These are phyloP conservation scores for Xanthorhoe spadicearia DNA, from an alignment of 2,888 invertebrate species.

Conservation along the genomic window DNA sequence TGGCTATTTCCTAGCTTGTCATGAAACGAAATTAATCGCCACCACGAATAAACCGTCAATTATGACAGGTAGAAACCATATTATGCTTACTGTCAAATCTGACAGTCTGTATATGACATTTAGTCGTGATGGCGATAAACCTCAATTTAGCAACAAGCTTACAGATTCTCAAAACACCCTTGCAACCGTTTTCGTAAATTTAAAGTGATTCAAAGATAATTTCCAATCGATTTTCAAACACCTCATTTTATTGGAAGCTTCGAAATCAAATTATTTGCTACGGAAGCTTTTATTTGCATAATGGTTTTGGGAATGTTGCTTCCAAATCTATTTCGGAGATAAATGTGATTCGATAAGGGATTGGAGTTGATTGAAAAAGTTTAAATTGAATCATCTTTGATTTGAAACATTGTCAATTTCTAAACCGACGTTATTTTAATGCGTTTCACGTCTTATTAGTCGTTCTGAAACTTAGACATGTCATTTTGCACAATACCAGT, in stretches of 20 bases:
- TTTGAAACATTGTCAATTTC: neutral
- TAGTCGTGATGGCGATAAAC: no score
- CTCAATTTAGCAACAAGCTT: no score
- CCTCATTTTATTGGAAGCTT: conserved; percentile 21
- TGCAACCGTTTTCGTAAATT: neutral
- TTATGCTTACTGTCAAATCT: no score
- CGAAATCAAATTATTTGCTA: conserved; percentile 20
- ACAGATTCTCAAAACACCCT: neutral
- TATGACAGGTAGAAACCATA: no score
- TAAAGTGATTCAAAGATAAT: conserved; percentile 18
- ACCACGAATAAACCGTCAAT: no score
- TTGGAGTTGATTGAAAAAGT: conserved; percentile 8
- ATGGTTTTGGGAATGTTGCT: conserved; percentile 18
- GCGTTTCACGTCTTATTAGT: no score
- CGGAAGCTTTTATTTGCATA: conserved; percentile 17
- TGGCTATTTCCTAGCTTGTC: no score
- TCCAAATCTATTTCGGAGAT: neutral
- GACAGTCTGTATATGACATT: no score
- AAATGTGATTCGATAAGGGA: conserved; percentile 10
- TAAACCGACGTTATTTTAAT: no score
- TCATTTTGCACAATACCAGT: no score
- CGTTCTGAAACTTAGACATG: no score
- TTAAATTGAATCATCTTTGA: neutral
- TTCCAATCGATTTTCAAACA: conserved; percentile 12
- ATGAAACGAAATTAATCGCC: no score